Base-by-base conservation (phyloP, 1,140 invertebrate species). In the Pogonognathellus flavescens region DNA sequence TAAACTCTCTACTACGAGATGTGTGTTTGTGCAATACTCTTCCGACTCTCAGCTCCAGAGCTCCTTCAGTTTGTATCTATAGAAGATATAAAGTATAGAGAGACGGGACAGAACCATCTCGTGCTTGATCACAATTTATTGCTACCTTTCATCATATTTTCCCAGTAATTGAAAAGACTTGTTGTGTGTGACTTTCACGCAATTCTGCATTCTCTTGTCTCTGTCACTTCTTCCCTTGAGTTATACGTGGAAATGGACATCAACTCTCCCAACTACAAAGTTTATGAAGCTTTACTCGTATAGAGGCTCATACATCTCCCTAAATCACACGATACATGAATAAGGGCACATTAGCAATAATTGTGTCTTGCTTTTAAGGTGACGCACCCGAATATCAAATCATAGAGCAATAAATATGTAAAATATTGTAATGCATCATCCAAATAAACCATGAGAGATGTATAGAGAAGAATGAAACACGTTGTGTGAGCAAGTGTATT, bases 151-250 rank as follows among this genome's bases (percentile, higher is more conserved):
- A 82, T 82, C 81, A 82, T 82, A 82, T 82, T 82, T 82, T 62
- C 81, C 81, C 9, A 82, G 53, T 82, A 82, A 82, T 59, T 82
- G 81, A 82, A 82, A 82, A 82, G 53, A 60, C 55, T 82, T 82
- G 81, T 82, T 82, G 50, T 81, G 50, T 81, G 52, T 81, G 25
- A 60, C 57, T 82, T 82, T 82, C 81, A 60, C 53, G 57, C 81
- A 52, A 31, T 60, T 82, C 57, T 82, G 50, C 50, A 55, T 55
- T 81, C 50, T 25, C 50, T 81, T 55, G 53, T 57, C 50, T 55
- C 80, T 25, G 50, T 81, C 53, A 81, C 53, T 81, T 81, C 22
- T 10, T 55, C 18, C 20, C 80, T 16, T 18, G 80, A 53, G 50
- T 53, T 81, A 57, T 55, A 53, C 11, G 50, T 53, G 22, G 11